These are phyloP conservation scores for Echinometra lucunter DNA, from an alignment of 53 echinoderm and acorn worm genomes.

Conservation along the genomic window DNA sequence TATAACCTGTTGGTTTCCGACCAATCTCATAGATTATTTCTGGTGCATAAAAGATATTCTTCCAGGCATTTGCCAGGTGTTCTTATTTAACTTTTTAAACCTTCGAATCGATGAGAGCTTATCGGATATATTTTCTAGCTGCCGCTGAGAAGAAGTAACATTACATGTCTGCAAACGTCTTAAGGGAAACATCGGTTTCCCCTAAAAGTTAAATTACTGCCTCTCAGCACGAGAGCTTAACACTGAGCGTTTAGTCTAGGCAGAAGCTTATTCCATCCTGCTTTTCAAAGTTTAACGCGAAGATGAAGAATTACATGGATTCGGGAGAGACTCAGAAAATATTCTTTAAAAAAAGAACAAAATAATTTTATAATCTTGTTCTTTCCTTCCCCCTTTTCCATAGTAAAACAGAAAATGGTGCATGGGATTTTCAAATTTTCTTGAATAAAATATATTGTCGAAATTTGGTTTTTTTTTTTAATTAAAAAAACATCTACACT, in stretches of 20 bases:
- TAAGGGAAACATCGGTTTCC: background rate
- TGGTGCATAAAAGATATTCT: background rate
- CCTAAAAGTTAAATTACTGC: background rate
- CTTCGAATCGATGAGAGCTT: background rate
- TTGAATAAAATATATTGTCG: no score
- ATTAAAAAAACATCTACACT: no score
- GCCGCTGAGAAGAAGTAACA: background rate
- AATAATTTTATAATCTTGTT: no score
- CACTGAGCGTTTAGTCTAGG: background rate
- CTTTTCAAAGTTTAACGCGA: no score
- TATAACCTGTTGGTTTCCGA: background rate
- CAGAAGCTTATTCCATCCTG: no score
- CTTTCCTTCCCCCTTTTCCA: no score
- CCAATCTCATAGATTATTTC: background rate
- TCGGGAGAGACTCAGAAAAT: no score
- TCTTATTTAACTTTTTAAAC: background rate
- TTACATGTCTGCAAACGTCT: background rate
- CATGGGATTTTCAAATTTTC: no score
- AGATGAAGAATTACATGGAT: no score
- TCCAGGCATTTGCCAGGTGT: background rate
- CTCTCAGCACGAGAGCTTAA: background rate
- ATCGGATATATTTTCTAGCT: background rate
- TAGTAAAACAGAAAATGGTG: no score
- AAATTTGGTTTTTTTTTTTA: no score
- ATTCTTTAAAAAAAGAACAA: no score